A percentile compares a stretch with the other conserved stretches of the same genome.
Conservation (phyloP, 2,888 invertebrate genomes). For the Amiota communis region DNA sequence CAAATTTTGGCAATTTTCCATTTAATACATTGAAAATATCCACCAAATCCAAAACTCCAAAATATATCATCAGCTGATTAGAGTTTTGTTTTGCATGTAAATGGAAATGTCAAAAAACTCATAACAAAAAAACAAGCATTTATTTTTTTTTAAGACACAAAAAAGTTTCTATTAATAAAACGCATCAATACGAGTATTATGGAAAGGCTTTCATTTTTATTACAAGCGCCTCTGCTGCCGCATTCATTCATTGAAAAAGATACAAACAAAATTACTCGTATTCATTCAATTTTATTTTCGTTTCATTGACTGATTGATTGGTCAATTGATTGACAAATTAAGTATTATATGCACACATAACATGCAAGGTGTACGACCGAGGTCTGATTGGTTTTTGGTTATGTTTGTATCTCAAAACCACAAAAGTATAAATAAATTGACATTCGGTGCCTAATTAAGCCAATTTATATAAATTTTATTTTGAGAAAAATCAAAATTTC, state of each 20-base stretch:
- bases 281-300: neutral
- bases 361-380: slow-evolving; percentile 1
- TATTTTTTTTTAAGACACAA: neutral
- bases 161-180: neutral
- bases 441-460: neutral
- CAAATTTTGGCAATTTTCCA: neutral
- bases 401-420: neutral
- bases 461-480: slow-evolving; percentile 7
- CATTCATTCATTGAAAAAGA: too few species aligned
- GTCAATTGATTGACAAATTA: slow-evolving; percentile 36
- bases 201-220: slow-evolving; percentile 31
- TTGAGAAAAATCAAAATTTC: slow-evolving; percentile 18
- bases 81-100: slow-evolving; percentile 41
- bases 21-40: neutral
- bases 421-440: neutral
- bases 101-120: slow-evolving; percentile 54
- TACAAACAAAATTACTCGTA: too few species aligned
- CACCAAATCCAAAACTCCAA: neutral
- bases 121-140: slow-evolving; percentile 42
- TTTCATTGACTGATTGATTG: slow-evolving; percentile 51
- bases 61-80: neutral
- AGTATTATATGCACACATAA: slow-evolving; percentile 12
- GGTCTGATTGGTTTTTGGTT: neutral
- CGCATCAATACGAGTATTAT: neutral
- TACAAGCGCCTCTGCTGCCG: neutral